A percentile compares a stretch with the other conserved stretches of the same genome.
These are phyloP conservation scores for Falcaria lacertinaria DNA, from an alignment of 2,888 invertebrate genomes.

Conservation along the genomic window DNA sequence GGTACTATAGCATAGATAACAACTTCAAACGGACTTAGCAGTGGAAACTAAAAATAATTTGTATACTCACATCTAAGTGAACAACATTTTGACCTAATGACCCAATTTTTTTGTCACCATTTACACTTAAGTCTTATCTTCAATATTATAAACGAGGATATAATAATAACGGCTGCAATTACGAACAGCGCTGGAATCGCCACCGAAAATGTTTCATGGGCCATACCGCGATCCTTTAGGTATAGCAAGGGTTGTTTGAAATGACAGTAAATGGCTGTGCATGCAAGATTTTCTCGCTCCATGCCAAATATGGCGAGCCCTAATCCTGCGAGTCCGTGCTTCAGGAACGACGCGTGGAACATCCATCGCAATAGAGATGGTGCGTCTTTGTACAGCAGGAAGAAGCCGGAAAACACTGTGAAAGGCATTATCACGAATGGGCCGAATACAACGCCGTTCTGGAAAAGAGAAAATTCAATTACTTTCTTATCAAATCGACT, in stretches of 20 bases:
- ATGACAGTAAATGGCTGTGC: conserved; percentile 88
- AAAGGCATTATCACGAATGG: conserved; percentile 93
- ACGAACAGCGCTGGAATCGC: conserved; percentile 83
- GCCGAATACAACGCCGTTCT: conserved; percentile 94
- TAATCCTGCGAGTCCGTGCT: conserved; percentile 92
- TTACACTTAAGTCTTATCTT: conserved; percentile 81
- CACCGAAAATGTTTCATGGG: conserved; percentile 81
- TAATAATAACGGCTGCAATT: conserved; percentile 82
- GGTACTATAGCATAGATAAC: too few relatives aligned
- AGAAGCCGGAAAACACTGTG: conserved; percentile 95
- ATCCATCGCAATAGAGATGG: conserved; percentile 89
- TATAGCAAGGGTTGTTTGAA: conserved; percentile 85
- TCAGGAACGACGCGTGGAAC: conserved; percentile 92
- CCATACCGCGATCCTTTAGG: conserved; percentile 86
- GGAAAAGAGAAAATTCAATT: conserved; percentile 42
- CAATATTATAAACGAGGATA: conserved; percentile 84
- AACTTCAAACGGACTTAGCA: too few relatives aligned
- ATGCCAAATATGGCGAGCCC: conserved; percentile 91
- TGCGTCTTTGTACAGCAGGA: conserved; percentile 90
- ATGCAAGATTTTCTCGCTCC: conserved; percentile 85
- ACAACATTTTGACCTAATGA: not conserved
- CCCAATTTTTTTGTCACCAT: conserved; percentile 44
- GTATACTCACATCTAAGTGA: not conserved
- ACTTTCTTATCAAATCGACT: too few relatives aligned
- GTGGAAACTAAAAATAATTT: not conserved